These are phyloP conservation scores for Lepus oiostolus DNA, from an alignment of 2,797 vertebrate genomes.

Conservation along the genomic window DNA sequence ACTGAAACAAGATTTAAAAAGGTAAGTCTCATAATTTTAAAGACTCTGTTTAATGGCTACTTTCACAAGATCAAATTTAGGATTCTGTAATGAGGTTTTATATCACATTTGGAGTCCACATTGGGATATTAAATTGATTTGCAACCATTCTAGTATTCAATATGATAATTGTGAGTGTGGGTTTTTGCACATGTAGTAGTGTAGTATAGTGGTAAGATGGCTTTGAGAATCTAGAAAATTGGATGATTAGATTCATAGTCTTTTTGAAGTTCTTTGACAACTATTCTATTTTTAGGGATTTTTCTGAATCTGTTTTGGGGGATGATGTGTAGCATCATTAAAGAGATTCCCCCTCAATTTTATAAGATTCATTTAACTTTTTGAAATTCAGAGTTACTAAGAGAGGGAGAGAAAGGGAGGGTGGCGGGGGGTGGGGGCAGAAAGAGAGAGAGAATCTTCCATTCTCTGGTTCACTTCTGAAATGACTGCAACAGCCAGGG, in stretches of 20 bases:
- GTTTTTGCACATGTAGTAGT: background rate
- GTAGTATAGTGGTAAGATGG: background rate
- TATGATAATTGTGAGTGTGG: background rate
- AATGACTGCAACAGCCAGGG: too few relatives aligned
- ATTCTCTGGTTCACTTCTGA: too few relatives aligned
- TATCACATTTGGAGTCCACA: background rate
- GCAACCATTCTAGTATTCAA: slow-evolving; percentile 28
- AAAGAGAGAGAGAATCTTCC: too few relatives aligned
- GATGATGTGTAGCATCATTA: background rate
- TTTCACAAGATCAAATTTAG: background rate
- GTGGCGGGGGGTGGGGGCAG: too few relatives aligned
- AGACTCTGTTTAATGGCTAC: slow-evolving; percentile 11
- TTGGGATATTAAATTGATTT: background rate
- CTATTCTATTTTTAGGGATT: background rate
- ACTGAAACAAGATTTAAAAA: background rate
- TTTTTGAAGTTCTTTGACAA: background rate
- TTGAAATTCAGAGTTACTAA: too few relatives aligned
- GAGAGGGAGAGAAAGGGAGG: too few relatives aligned
- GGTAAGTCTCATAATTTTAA: background rate
- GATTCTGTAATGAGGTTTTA: slow-evolving; percentile 15
- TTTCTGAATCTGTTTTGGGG: background rate
- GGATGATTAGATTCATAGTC: background rate
- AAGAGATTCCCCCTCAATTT: background rate
- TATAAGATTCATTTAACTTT: background rate
- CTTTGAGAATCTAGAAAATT: background rate